These are phyloP conservation scores for Enteromius anoplus DNA, from an alignment of 2,797 vertebrate genomes.

Conservation along the genomic window DNA sequence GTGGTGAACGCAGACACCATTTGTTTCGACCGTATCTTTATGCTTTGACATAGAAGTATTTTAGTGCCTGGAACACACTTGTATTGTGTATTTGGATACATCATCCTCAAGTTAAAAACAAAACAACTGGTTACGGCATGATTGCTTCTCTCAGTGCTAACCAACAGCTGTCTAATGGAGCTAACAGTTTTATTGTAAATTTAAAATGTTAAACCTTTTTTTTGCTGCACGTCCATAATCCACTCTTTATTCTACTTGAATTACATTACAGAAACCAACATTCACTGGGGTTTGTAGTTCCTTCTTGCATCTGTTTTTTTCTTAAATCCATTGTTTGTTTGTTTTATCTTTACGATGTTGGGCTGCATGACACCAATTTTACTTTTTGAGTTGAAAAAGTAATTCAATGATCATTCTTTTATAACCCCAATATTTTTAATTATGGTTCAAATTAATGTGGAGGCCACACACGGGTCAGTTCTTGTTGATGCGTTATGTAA, in stretches of 20 bases:
- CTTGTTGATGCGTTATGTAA: not conserved
- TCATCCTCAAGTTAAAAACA: conserved; percentile 45
- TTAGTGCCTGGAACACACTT: conserved; percentile 60
- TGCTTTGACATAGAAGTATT: conserved; percentile 62
- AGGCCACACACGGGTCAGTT: not conserved
- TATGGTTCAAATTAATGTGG: not conserved
- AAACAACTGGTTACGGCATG: conserved; percentile 52
- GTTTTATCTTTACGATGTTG: not conserved
- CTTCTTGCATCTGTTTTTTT: conserved; percentile 17
- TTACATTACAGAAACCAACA: conserved; percentile 57
- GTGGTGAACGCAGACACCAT: conserved; percentile 55
- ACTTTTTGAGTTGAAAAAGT: not conserved
- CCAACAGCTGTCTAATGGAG: conserved; percentile 53
- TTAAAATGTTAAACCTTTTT: conserved; percentile 53
- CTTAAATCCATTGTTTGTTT: not conserved
- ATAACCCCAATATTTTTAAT: not conserved
- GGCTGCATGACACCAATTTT: not conserved
- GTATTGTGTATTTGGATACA: conserved; percentile 52
- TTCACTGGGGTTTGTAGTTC: conserved; percentile 17
- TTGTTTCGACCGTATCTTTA: conserved; percentile 62
- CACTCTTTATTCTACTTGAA: conserved; percentile 52
- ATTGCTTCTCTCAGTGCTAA: conserved; percentile 55
- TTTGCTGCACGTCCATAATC: conserved; percentile 58
- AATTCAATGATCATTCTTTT: not conserved
- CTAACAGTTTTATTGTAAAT: conserved; percentile 61